A percentile compares a stretch with the other conserved stretches of the same genome.
phyloP scores from a whole-genome alignment of 2,797 vertebrate species.

The Sebastes trivittatus region DNA sequence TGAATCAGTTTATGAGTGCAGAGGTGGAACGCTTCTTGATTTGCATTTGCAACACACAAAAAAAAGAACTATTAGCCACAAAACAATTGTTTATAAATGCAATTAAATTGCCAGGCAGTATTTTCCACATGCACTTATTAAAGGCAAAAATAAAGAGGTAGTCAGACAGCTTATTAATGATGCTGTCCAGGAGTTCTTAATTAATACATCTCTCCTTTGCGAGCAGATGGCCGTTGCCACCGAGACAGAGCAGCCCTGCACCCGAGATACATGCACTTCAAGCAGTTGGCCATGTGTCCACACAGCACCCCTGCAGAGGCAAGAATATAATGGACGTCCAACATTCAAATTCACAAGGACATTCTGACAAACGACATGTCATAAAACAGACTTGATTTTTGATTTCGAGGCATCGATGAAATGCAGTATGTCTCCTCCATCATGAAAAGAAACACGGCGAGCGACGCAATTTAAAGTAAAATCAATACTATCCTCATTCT shows the following conservation, averaged over 20 bases:
- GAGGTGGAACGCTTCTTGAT: neutral
- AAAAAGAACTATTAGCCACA: neutral
- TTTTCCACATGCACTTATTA: neutral
- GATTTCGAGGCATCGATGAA: conserved; percentile 48
- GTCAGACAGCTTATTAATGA: conserved; percentile 12
- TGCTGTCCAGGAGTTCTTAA: conserved; percentile 31
- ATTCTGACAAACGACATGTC: neutral
- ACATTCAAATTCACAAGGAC: neutral
- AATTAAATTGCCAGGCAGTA: neutral
- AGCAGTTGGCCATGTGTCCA: conserved; percentile 24
- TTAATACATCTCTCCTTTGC: conserved; percentile 17
- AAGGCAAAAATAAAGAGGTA: neutral
- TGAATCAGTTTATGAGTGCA: neutral
- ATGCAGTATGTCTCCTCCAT: conserved; percentile 45
- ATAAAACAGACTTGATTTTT: conserved; percentile 2
- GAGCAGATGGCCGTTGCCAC: conserved; percentile 54
- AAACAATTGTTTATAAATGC: conserved; percentile 9
- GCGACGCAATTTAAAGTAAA: conserved; percentile 62
- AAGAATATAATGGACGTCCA: neutral
- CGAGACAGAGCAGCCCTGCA: conserved; percentile 11
- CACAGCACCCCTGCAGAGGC: conserved; percentile 18
- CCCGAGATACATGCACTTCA: conserved; percentile 24
- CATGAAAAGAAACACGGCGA: conserved; percentile 42
- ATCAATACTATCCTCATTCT: conserved; percentile 70
- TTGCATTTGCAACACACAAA: neutral